A percentile compares a stretch with the other conserved stretches of the same genome.
These are phyloP conservation scores for Ochlodes sylvanus DNA, from an alignment of 2,888 invertebrate species.

Conservation along the genomic window DNA sequence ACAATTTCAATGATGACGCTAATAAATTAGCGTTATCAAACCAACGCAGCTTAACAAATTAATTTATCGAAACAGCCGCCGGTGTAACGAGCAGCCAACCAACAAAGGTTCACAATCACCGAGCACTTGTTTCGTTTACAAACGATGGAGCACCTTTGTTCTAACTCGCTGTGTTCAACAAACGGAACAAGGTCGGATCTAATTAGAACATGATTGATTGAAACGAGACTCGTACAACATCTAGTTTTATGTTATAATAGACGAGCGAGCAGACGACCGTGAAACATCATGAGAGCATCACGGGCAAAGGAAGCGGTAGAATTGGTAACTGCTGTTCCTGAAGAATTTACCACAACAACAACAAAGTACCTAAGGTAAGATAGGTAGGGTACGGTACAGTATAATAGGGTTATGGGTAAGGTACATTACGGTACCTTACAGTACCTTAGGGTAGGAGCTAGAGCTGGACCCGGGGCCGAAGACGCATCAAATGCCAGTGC, in stretches of 20 bases:
- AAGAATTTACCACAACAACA: too few relatives aligned
- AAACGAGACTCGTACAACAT: neutral
- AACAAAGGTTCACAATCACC: conserved; percentile 10
- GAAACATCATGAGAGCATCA: too few relatives aligned
- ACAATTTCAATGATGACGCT: neutral
- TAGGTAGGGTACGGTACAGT: too few relatives aligned
- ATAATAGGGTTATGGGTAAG: too few relatives aligned
- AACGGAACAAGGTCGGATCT: conserved; percentile 25
- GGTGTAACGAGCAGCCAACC: neutral
- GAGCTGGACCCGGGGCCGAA: too few relatives aligned
- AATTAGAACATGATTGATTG: conserved; percentile 35
- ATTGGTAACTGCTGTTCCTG: too few relatives aligned
- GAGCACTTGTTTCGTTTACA: conserved; percentile 13
- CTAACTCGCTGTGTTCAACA: conserved; percentile 8
- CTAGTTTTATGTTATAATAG: neutral
- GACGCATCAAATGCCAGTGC: too few relatives aligned
- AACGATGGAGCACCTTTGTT: conserved; percentile 11
- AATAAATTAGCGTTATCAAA: neutral
- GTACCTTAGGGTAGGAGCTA: too few relatives aligned
- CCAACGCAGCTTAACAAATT: conserved; percentile 2
- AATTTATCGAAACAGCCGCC: neutral
- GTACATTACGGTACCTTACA: too few relatives aligned
- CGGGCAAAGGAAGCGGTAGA: too few relatives aligned
- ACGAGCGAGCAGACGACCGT: too few relatives aligned
- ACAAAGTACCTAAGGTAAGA: too few relatives aligned